Base-by-base conservation (phyloP, 1,140 invertebrate species). In the Acromyrmex echinatior region DNA sequence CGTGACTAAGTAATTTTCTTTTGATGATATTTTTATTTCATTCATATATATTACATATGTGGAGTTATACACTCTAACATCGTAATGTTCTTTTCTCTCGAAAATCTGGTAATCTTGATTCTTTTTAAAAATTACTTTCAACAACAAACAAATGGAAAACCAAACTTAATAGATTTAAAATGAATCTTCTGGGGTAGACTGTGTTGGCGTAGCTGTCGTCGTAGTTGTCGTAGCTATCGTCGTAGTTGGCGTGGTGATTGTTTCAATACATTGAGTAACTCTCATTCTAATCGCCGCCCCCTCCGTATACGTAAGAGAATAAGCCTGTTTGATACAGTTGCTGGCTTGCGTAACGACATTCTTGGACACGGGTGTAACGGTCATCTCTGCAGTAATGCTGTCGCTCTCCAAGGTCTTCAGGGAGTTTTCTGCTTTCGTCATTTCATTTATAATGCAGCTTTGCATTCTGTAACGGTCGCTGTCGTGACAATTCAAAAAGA, bases 21-120 rank as follows among this genome's bases (percentile, higher is more conserved):
- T 78, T 78, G 9, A 1, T n/a, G 25, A 49, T 63, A 28, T 28
- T 78, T 78, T 65, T 45, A 28, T 65, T 78, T 63, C 2, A 49
- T 14, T 78, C n/a, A 62, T 21, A 49, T 63, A 62, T 25, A 49
- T 49, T 65, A 65, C 58, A 78, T 78, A 63, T 31, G 49, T 78
- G 31, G 5, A 35, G 31, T 35, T 35, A 35, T 39, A 66, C 39
- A 45, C 14, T 45, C 3, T 63, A 39, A 39, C 6, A 9, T 39
- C 35, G 35, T 39, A 10, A 45, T 10, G 39, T 45, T 45, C 39
- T 10, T 45, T 10, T 45, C 7, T 45, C 9, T 45, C 9, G 35
- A 39, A 45, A 45, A 28, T 28, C 28, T 28, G 10, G 9, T 45
- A 45, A 45, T 45, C 39, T 5, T n/a, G 6, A 16, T 25, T 25